A percentile compares a stretch with the other conserved stretches of the same genome.
These are phyloP conservation scores for Paramormyrops kingsleyae DNA, from an alignment of 2,113 vertebrate species.

Conservation along the genomic window DNA sequence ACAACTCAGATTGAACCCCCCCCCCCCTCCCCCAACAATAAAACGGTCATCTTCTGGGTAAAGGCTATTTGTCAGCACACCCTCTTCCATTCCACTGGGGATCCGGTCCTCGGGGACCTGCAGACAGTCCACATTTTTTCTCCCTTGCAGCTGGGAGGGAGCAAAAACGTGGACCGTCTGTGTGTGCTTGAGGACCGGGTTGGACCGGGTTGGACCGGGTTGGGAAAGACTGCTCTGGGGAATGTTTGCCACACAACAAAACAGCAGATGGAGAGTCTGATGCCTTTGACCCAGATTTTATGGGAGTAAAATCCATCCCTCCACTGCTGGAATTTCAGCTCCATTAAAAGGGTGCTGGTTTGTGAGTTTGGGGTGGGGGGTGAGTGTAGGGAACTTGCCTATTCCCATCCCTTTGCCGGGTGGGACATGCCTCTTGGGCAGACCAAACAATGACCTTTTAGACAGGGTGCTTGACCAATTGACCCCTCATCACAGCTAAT, in stretches of 20 bases:
- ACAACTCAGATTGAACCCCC: conserved; percentile 26
- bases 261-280: conserved; percentile 67
- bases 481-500: conserved; percentile 27
- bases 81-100: conserved; percentile 33
- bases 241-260: conserved; percentile 45
- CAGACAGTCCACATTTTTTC: background rate
- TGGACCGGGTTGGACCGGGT: background rate
- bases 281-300: conserved; percentile 66
- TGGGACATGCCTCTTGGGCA: background rate
- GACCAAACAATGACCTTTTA: background rate
- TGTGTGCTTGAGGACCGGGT: background rate
- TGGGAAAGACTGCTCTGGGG: background rate
- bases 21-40: conserved; percentile 16
- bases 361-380: background rate
- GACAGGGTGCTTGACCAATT: background rate
- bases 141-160: background rate
- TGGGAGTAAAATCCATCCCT: conserved; percentile 62
- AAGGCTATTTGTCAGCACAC: conserved; percentile 34
- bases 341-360: conserved; percentile 24
- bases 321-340: conserved; percentile 55
- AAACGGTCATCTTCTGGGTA: conserved; percentile 36
- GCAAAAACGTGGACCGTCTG: background rate
- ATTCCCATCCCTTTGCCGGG: conserved; percentile 18
- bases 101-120: background rate
- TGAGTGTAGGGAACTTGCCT: conserved; percentile 22